Evolutionary conservation across 2,113 vertebrate species (phyloP).

Genomic region (Sarotherodon lohbergeri): DNA sequence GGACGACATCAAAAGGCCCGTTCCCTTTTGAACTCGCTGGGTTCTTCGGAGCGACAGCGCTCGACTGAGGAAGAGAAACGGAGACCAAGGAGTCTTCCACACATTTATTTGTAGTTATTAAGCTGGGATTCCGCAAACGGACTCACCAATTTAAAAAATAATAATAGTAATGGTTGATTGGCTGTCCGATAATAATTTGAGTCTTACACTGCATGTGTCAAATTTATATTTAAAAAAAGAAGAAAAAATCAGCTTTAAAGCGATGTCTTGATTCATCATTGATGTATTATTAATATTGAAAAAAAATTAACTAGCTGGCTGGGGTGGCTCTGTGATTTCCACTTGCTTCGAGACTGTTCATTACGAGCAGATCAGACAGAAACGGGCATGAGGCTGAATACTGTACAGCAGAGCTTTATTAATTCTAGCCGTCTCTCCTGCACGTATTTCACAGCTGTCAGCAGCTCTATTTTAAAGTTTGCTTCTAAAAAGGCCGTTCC

Average conservation of each 20-base stretch:
- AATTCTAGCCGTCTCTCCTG: neutral
- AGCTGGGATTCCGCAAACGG: neutral
- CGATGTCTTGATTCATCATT: conserved; percentile 56
- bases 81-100: neutral
- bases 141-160: neutral
- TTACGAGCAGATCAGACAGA: conserved; percentile 65
- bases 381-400: conserved; percentile 55
- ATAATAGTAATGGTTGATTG: neutral
- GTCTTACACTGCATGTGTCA: neutral
- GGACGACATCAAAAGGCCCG: conserved; percentile 64
- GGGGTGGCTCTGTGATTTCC: conserved; percentile 33
- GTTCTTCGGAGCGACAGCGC: conserved; percentile 42
- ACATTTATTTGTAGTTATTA: neutral
- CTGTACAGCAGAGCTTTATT: conserved; percentile 35
- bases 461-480: conserved; percentile 35
- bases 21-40: conserved; percentile 67
- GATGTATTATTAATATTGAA: conserved; percentile 63
- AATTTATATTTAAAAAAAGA: neutral
- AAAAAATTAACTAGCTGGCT: conserved; percentile 20
- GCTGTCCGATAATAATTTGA: conserved; percentile 27
- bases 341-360: conserved; percentile 44
- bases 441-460: conserved; percentile 30
- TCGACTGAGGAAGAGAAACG: neutral
- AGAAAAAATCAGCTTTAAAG: conserved; percentile 48
- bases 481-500: neutral